Percentiles rank a stretch among this genome's conserved stretches.
Evolutionary conservation across 2,797 vertebrate genomes (phyloP).

Genomic region (Enteromius trimaculatus): DNA sequence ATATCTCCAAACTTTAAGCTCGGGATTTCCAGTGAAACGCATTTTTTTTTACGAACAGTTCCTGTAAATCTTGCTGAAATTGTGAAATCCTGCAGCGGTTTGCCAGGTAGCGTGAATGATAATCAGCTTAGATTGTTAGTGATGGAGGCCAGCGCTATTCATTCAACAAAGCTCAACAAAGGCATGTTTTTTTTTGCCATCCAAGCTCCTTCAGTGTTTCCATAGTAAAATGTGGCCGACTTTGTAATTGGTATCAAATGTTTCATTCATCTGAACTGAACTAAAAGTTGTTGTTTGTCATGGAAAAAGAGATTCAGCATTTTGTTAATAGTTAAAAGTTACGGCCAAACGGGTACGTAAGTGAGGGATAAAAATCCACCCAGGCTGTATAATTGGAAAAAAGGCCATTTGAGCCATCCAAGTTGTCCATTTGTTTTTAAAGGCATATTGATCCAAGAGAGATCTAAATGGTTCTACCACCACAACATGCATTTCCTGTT

Average conservation of each 20-base stretch:
- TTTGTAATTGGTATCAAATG: constrained; percentile 31
- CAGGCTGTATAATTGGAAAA: constrained; percentile 79
- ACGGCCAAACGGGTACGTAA: constrained; percentile 64
- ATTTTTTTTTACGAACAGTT: constrained; percentile 35
- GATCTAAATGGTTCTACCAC: constrained; percentile 79
- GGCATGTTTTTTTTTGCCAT: constrained; percentile 48
- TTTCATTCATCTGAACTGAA: constrained; percentile 33
- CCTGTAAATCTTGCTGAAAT: constrained; percentile 40
- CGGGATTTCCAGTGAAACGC: constrained; percentile 32
- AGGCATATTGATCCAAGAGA: constrained; percentile 77
- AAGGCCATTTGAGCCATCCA: constrained; percentile 76
- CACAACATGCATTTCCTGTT: constrained; percentile 78
- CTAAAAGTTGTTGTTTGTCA: constrained; percentile 26
- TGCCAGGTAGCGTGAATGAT: constrained; percentile 15
- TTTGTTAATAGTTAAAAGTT: constrained; percentile 67
- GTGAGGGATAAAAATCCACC: constrained; percentile 73
- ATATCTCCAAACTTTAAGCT: constrained; percentile 33
- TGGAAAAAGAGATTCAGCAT: constrained; percentile 56
- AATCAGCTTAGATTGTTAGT: constrained; percentile 42
- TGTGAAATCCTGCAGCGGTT: constrained; percentile 33
- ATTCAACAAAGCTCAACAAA: constrained; percentile 20
- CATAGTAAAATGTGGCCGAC: constrained; percentile 12
- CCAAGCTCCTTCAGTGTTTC: constrained; percentile 13
- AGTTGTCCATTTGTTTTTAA: constrained; percentile 82
- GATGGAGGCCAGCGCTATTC: constrained; percentile 8